Percentiles rank a stretch among this genome's conserved stretches.
phyloP scores from a whole-genome alignment of 2,113 vertebrate genomes.

The Larimichthys polyactis region DNA sequence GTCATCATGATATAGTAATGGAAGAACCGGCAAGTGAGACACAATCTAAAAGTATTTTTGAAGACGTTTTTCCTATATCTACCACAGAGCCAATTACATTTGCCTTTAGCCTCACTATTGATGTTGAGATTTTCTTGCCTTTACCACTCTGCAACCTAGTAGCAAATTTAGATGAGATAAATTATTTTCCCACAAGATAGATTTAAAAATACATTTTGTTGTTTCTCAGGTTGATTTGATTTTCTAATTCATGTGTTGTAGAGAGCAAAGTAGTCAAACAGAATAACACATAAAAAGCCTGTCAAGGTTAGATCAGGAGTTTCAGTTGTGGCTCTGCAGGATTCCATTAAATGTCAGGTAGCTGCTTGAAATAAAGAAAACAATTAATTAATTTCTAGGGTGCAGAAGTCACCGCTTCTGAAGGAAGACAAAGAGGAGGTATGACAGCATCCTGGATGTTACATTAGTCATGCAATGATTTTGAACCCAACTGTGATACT shows the following conservation, averaged over 20 bases:
- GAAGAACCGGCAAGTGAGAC: neutral
- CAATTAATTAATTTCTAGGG: neutral
- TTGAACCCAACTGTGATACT: neutral
- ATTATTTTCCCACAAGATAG: neutral
- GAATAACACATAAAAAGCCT: neutral
- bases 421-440: neutral
- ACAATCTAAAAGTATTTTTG: neutral
- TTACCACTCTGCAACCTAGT: neutral
- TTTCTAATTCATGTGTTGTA: neutral
- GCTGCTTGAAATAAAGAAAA: neutral
- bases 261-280: neutral
- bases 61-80: neutral
- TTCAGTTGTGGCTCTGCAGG: neutral
- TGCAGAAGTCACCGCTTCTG: neutral
- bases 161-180: neutral
- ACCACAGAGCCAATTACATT: neutral
- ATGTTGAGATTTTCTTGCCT: neutral
- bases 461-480: neutral
- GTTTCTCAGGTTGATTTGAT: neutral
- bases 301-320: neutral
- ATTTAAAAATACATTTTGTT: neutral
- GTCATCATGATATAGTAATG: neutral
- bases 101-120: neutral
- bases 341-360: neutral
- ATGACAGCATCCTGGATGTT: neutral